Evolutionary conservation across 1,140 invertebrate species (phyloP), one percentile per base, ranked within the genome.

Genomic region (Steinernema feltiae): DNA sequence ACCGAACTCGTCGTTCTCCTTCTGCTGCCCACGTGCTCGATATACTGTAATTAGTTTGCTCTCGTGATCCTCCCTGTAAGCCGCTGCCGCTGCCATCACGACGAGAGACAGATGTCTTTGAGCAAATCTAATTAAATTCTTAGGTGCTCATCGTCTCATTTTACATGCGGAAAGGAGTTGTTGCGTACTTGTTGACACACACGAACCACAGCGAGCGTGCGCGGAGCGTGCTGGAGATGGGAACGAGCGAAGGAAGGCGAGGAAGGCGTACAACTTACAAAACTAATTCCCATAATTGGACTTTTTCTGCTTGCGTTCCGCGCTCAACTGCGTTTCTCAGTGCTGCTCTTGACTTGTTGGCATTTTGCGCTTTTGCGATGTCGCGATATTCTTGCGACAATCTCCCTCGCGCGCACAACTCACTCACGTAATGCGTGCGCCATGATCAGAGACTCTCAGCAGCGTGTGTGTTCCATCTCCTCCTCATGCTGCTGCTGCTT

Each of bases 251-350:
- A 27, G 24, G 7, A 27, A 63, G 12, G 2, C 15, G 53, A 63
- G 24, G 12, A 63, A 63, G 53, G 53, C 12, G 24, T 21, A 63
- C 53, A 27, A n/a, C 24, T 63, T 63, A 63, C 53, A 63, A 63
- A 63, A 63, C 53, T 63, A 63, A 63, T 63, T 63, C 53, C 53
- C 53, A 63, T 63, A 63, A 63, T 63, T 63, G 24, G 24, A 63
- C 53, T 63, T 27, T 63, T 7, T 18, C 35, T 41, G 35, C 35
- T 41, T 41, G 7, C 18, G 7, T 41, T 41, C 35, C 35, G 18
- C 35, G 35, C 18, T 18, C 35, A 7, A 7, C 35, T 41, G 7
- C 7, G 7, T 41, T 18, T 7, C 35, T 41, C 35, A 41, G 35
- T 7, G 18, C 35, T 41, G 7, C 7, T 41, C 35, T 41, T 18